phyloP scores from a whole-genome alignment of 2,888 invertebrate genomes.

The Mystacides longicornis region DNA sequence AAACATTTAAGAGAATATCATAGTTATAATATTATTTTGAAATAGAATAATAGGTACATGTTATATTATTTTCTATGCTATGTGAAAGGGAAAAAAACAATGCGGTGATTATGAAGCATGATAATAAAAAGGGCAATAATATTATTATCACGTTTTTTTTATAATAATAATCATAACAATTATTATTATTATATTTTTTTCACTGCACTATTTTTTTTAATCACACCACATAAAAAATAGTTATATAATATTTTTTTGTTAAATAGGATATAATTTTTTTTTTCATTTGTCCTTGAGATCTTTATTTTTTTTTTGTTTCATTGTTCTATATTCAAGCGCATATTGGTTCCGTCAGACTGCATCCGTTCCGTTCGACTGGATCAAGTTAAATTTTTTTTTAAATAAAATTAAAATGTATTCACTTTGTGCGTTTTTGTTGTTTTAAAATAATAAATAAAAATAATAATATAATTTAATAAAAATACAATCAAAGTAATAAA shows the following conservation, averaged over 20 bases:
- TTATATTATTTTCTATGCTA: neutral
- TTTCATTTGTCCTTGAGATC: neutral
- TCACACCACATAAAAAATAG: neutral
- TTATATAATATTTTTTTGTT: too few species aligned
- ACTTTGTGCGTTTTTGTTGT: too few species aligned
- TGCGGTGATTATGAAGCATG: neutral
- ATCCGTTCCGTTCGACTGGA: too few species aligned
- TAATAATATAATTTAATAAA: too few species aligned
- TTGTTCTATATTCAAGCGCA: too few species aligned
- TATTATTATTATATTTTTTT: too few species aligned
- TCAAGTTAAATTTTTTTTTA: too few species aligned
- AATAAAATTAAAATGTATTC: too few species aligned
- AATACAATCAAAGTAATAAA: too few species aligned
- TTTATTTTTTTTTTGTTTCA: too few species aligned
- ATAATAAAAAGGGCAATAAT: neutral
- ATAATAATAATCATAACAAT: neutral
- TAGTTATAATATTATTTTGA: neutral
- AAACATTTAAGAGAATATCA: neutral
- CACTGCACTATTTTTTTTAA: neutral
- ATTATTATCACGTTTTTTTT: neutral
- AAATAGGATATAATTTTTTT: neutral
- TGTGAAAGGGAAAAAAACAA: neutral
- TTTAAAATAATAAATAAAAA: too few species aligned
- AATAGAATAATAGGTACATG: neutral
- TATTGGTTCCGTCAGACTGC: too few species aligned